phyloP scores from a whole-genome alignment of 2,113 vertebrate species.

The Podilymbus podiceps region DNA sequence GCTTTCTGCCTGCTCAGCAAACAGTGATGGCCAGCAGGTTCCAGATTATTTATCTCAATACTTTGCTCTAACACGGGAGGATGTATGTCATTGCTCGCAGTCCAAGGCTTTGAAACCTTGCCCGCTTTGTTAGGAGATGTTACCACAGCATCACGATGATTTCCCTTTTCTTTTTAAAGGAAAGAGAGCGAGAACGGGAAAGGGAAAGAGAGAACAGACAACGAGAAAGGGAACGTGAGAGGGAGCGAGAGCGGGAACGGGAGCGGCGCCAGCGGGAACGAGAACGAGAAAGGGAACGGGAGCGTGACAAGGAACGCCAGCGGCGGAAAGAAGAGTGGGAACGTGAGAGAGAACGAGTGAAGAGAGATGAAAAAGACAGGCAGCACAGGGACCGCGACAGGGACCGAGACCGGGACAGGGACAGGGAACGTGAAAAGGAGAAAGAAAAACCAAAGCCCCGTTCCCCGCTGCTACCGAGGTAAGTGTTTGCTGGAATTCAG shows the following conservation, averaged over 20 bases:
- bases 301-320: constrained; percentile 91
- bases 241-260: constrained; percentile 87
- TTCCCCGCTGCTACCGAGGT: constrained; percentile 87
- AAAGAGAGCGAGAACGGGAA: constrained; percentile 85
- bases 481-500: neutral
- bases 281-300: constrained; percentile 88
- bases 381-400: constrained; percentile 71
- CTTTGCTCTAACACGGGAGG: neutral
- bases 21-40: neutral
- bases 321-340: constrained; percentile 85
- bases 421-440: constrained; percentile 91
- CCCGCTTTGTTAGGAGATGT: accelerated
- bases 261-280: constrained; percentile 88
- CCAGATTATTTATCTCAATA: accelerated
- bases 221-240: constrained; percentile 84
- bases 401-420: constrained; percentile 67
- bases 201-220: constrained; percentile 87
- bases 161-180: constrained; percentile 68
- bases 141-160: accelerated
- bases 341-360: constrained; percentile 71
- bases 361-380: constrained; percentile 79
- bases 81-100: accelerated
- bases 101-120: neutral
- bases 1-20: neutral
- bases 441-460: constrained; percentile 88